Percentiles rank a stretch among this genome's conserved stretches.
Conservation (phyloP, 2,113 vertebrate species). For the Oostethus manadensis region DNA sequence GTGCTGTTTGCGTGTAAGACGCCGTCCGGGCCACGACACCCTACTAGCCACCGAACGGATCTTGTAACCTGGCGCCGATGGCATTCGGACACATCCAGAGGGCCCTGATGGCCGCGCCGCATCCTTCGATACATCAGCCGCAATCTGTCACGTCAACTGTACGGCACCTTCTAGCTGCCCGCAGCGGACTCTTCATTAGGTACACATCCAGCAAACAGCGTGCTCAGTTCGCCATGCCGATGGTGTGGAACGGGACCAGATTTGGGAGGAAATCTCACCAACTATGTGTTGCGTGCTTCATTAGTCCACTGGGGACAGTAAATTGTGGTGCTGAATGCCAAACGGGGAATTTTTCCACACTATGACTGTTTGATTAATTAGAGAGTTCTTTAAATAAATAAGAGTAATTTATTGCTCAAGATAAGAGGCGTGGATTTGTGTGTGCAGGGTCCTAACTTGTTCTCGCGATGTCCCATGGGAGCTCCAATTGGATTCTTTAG, state of each 20-base stretch:
- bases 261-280: too few species aligned
- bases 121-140: slow-evolving; percentile 9
- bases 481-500: too few species aligned
- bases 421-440: background rate
- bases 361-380: too few species aligned
- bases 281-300: too few species aligned
- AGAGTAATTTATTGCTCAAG: background rate
- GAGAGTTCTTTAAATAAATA: background rate
- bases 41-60: slow-evolving; percentile 23
- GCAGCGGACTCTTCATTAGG: background rate
- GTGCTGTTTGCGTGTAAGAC: background rate
- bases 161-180: background rate
- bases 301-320: too few species aligned
- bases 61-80: slow-evolving; percentile 23
- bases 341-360: too few species aligned
- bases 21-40: slow-evolving; percentile 20
- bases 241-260: too few species aligned
- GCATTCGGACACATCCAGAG: slow-evolving; percentile 9
- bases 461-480: too few species aligned
- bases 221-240: too few species aligned
- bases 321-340: too few species aligned
- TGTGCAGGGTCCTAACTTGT: background rate
- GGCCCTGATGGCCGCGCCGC: slow-evolving; percentile 30
- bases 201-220: too few species aligned
- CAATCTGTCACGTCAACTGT: background rate